phyloP scores from a whole-genome alignment of 2,113 vertebrate genomes.

The Nothocercus nigrocapillus region DNA sequence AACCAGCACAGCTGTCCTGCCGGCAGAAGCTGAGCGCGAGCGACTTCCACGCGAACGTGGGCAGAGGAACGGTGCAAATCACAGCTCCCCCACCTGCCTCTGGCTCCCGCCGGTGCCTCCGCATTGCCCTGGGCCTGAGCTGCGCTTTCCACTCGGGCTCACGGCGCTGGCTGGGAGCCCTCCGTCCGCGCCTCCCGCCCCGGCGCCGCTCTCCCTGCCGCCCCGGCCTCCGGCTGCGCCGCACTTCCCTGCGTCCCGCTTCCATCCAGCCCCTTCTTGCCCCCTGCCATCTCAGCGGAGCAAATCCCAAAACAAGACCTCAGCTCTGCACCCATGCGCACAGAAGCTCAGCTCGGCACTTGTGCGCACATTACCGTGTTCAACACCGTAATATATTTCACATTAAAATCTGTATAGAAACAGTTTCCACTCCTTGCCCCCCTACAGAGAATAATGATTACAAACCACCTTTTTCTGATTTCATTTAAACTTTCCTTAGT shows the following conservation, averaged over 20 bases:
- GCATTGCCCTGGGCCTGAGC: not conserved
- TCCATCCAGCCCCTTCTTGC: not conserved
- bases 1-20: not conserved
- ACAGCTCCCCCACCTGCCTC: not conserved
- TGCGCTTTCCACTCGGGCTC: too few relatives aligned
- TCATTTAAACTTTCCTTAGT: not conserved
- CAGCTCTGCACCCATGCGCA: not conserved
- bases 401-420: not conserved
- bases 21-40: not conserved
- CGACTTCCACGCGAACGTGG: not conserved
- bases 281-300: rapidly evolving
- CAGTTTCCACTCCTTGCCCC: too few relatives aligned
- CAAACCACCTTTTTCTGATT: not conserved
- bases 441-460: not conserved
- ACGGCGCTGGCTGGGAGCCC: too few relatives aligned
- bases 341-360: not conserved
- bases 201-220: too few relatives aligned
- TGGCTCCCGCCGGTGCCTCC: not conserved
- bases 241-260: not conserved
- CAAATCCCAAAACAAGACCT: not conserved
- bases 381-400: not conserved
- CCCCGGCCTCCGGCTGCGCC: not conserved
- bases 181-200: not conserved
- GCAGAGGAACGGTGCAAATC: not conserved
- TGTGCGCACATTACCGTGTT: not conserved